phyloP scores from a whole-genome alignment of 2,888 invertebrate genomes.

The Drosophila anomelani region DNA sequence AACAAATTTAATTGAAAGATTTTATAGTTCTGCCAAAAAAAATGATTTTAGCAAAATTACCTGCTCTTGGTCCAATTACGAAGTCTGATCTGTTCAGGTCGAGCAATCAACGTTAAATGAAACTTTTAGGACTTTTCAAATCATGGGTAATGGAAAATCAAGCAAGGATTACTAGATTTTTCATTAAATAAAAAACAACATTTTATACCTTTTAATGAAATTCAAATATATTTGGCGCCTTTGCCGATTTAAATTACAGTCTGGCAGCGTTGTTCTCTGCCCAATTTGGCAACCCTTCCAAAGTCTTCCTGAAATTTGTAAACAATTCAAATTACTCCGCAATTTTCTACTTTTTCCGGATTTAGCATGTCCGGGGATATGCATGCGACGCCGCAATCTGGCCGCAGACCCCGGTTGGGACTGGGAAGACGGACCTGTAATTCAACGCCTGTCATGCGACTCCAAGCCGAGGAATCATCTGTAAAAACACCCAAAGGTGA shows the following conservation, averaged over 20 bases:
- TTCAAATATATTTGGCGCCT: neutral
- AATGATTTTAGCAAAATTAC: neutral
- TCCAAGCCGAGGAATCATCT: slow-evolving; percentile 1
- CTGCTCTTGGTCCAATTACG: too few relatives aligned
- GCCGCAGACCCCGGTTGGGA: slow-evolving; percentile 32
- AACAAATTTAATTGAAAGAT: neutral
- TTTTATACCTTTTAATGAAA: neutral
- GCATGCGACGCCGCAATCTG: slow-evolving; percentile 62
- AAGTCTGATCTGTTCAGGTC: neutral
- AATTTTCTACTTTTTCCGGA: neutral
- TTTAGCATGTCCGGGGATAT: slow-evolving; percentile 44
- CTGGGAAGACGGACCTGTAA: slow-evolving; percentile 21
- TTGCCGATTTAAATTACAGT: neutral
- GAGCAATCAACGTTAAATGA: neutral
- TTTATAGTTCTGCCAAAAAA: neutral
- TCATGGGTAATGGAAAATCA: neutral
- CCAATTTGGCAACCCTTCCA: neutral
- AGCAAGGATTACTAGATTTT: neutral
- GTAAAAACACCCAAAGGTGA: neutral
- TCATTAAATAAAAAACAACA: neutral
- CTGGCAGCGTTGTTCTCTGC: neutral
- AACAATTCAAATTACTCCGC: slow-evolving; percentile 9
- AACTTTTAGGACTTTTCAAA: too few relatives aligned
- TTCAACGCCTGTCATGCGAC: slow-evolving; percentile 54
- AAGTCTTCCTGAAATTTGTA: neutral